Evolutionary conservation across 1,140 invertebrate species (phyloP).

Genomic region (Cotesia typhae): DNA sequence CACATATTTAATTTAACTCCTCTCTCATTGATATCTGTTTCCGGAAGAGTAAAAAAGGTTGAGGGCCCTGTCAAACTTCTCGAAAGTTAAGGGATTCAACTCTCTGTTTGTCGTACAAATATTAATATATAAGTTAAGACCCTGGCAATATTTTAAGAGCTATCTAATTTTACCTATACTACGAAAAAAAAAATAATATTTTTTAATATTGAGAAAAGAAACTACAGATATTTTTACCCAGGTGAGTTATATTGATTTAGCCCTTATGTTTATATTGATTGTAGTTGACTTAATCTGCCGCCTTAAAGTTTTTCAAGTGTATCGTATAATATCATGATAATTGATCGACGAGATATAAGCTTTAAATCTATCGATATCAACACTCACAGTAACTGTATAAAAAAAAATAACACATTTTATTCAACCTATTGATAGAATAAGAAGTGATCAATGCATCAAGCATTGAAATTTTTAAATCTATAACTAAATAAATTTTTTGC

Average conservation of each 20-base stretch:
- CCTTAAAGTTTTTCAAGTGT: conserved; percentile 1
- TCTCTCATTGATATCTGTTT: background rate
- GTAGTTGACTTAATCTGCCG: conserved; percentile 15
- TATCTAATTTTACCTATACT: conserved; percentile 39
- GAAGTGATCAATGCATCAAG: too few species aligned
- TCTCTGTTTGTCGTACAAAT: conserved; percentile 37
- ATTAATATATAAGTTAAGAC: conserved; percentile 13
- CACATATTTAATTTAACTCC: background rate
- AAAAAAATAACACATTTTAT: background rate
- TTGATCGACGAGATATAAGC: conserved; percentile 17
- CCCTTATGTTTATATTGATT: conserved; percentile 23
- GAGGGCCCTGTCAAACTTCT: conserved; percentile 24
- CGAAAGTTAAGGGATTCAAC: conserved; percentile 20
- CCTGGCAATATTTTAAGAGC: conserved; percentile 29
- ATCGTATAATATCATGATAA: conserved; percentile 26
- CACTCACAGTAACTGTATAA: background rate
- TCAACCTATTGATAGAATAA: background rate
- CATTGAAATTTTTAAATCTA: too few species aligned
- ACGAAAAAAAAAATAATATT: conserved; percentile 19
- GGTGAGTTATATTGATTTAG: conserved; percentile 30
- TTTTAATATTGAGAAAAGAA: background rate
- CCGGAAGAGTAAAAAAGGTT: conserved; percentile 11
- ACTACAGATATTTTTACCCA: conserved; percentile 4
- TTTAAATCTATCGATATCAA: background rate
- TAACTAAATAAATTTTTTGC: too few species aligned